Evolutionary conservation across 2,113 vertebrate genomes (phyloP), one percentile per base, ranked within the genome.

Genomic region (Oryzias melastigma): DNA sequence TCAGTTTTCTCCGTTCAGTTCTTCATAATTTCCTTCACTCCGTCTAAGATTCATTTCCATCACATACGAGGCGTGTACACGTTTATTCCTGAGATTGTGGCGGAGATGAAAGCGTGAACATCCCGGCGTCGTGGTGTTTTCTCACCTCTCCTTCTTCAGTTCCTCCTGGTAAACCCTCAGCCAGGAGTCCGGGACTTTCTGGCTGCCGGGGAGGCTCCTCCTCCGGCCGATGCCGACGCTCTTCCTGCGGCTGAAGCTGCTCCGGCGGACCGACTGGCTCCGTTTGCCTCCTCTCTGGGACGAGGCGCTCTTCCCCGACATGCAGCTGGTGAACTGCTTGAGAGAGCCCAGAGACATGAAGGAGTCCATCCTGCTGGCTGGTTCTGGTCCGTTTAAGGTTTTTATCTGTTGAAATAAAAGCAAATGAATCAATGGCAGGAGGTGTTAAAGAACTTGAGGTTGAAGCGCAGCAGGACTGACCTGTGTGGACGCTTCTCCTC

Each of bases 171-270:
- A 92, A 0, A 59, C 52, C 14, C 81, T 40, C 50, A 87, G 85
- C 90, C 89, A 92, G 49, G 90, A 90, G 42, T 89, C 86, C 0
- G 83, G 87, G 20, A 85, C 87, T 7, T 86, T 89, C 82, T 88
- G 75, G 42, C 56, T 78, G 41, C 78, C 87, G 35, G 85, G 71
- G 3, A 82, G 75, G 7, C 89, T 90, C 65, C 87, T 87, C 78
- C 91, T 83, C 52, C 91, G 60, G 8, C 81, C 83, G 41, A 91
- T 62, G 8, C 81, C 83, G 41, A 91, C 68, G 47, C 85, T 86
- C 58, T 55, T 84, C 66, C 87, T 76, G 40, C 81, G 86, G 7
- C 60, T 66, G 73, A 88, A 84, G 75, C 87, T 90, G 79, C 25
- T 77, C 2, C 88, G 78, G 47, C 88, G 81, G 58, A 69, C 85